phyloP scores from a whole-genome alignment of 2,113 vertebrate genomes.

The Mus pahari region DNA sequence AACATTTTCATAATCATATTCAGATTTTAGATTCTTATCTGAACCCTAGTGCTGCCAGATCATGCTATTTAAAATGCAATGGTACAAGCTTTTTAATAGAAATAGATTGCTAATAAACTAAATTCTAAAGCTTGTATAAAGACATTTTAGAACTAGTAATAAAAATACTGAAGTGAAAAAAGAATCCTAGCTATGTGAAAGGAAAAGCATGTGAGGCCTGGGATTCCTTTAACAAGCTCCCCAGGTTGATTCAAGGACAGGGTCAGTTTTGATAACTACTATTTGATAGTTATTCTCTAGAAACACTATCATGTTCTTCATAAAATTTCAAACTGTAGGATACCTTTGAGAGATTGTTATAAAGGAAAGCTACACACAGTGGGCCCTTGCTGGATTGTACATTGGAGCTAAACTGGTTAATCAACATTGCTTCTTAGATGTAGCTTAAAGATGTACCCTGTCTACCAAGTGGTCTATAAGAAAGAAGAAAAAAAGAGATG shows the following conservation, averaged over 20 bases:
- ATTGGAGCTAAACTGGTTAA: neutral
- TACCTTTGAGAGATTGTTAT: slow-evolving; percentile 38
- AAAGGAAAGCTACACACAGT: neutral
- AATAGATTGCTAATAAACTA: neutral
- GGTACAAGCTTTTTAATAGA: neutral
- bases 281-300: slow-evolving; percentile 28
- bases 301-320: slow-evolving; percentile 2
- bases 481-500: neutral
- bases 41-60: neutral
- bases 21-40: neutral
- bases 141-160: neutral
- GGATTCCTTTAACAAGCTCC: slow-evolving; percentile 43
- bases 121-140: neutral
- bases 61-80: neutral
- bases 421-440: neutral
- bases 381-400: neutral
- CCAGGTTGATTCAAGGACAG: slow-evolving; percentile 15
- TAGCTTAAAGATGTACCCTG: neutral
- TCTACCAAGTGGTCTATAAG: neutral
- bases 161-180: neutral
- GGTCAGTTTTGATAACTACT: slow-evolving; percentile 23
- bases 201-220: neutral
- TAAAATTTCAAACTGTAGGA: slow-evolving; percentile 43
- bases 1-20: neutral
- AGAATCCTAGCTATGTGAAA: neutral